phyloP scores from a whole-genome alignment of 2,888 invertebrate genomes.

The Lasioglossum figueresi region DNA sequence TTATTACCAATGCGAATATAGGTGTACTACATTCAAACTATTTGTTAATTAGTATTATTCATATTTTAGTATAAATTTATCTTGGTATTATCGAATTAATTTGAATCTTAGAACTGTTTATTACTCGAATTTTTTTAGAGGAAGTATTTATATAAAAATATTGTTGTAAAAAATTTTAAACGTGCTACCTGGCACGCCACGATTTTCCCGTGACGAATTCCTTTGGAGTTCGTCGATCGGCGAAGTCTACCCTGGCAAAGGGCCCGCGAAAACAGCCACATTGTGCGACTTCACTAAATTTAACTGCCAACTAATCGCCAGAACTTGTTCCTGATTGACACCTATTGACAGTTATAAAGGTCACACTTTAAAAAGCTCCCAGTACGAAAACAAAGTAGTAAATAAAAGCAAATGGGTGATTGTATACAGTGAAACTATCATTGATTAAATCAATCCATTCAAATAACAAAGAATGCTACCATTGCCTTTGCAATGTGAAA shows the following conservation, averaged over 20 bases:
- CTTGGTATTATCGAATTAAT: not conserved
- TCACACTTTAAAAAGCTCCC: conserved; percentile 1
- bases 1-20: not conserved
- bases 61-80: not conserved
- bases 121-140: not conserved
- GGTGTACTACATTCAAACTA: not conserved
- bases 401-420: conserved; percentile 29
- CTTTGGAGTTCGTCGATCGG: conserved; percentile 67
- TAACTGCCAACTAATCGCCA: conserved; percentile 71
- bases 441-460: not conserved
- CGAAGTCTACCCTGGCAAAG: conserved; percentile 65
- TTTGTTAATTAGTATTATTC: not conserved
- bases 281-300: conserved; percentile 69
- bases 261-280: conserved; percentile 64
- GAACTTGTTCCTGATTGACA: conserved; percentile 65
- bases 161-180: conserved; percentile 14
- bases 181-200: conserved; percentile 30
- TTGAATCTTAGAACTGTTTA: not conserved
- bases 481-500: not conserved
- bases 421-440: not conserved
- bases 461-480: not conserved
- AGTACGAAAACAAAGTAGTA: conserved; percentile 14
- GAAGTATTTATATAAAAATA: not conserved
- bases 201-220: conserved; percentile 58
- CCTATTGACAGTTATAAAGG: conserved; percentile 49